Base-by-base conservation (phyloP, 2,888 invertebrate species). In the Cenopis cana region DNA sequence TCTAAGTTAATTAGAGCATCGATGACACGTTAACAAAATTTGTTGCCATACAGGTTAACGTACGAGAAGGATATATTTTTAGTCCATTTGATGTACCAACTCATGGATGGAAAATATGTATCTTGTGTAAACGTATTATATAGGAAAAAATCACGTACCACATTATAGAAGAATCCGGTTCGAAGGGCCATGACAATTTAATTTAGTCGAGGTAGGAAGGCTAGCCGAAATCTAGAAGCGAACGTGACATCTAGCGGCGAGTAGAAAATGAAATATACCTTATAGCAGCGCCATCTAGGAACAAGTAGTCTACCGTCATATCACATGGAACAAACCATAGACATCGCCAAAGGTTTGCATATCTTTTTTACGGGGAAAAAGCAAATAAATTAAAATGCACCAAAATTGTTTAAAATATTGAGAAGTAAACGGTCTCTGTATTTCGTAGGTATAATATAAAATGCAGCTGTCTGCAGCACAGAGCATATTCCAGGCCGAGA, bases 281-380 rank as follows among this genome's bases (percentile, higher is more conserved):
- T 0, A 18, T 2, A 11, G n/a, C 14, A 38, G 12, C 60, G 74
- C 62, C 73, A 73, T 69, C 75, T 75, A 46, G 46, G 24, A 57
- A 0, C 17, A 33, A 75, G 50, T 75, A 74, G 75, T 49, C 1
- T 9, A 46, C 33, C 10, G 11, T 12, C 54, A 57, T 49, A 38
- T 68, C 74, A 74, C 61, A 82, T 68, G 36, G 64, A 67, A 74
- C 76, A 75, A 74, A 78, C 79, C 79, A 82, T 74, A 75, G 74
- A 71, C 70, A 71, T n/a, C n/a, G n/a, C n/a, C n/a, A n/a, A n/a
- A n/a, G n/a, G n/a, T n/a, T n/a, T n/a, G n/a, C n/a, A n/a, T n/a
- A n/a, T n/a, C n/a, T n/a, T n/a, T 24, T 24, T 70, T 54, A 41
- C 52, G 41, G 17, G 36, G 33, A 68, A 20, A 38, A 68, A 0